Percentiles rank a stretch among this genome's conserved stretches.
These are phyloP conservation scores for Alectura lathami DNA, from an alignment of 2,113 vertebrate genomes.

Conservation along the genomic window DNA sequence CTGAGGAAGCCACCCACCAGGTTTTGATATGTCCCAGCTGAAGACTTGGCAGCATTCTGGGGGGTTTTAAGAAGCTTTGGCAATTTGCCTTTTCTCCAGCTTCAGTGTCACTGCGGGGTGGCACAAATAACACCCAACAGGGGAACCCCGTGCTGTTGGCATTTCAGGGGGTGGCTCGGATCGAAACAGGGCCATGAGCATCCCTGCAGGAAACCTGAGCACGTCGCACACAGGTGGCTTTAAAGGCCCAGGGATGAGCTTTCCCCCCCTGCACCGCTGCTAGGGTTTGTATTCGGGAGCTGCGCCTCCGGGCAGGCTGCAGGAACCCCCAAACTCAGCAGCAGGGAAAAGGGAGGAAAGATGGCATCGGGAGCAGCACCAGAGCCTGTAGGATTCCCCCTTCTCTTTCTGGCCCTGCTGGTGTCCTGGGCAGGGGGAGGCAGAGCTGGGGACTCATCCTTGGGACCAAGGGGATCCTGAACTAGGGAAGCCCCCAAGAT, in stretches of 20 bases:
- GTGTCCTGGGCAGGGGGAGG: too few species aligned
- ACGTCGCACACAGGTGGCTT: neutral
- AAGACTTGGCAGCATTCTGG: neutral
- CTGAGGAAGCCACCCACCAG: neutral
- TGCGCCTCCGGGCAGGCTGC: neutral
- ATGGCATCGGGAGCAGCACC: neutral
- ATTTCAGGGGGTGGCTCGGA: neutral
- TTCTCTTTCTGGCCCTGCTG: too few species aligned
- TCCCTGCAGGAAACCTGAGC: neutral
- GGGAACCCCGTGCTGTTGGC: rapidly evolving
- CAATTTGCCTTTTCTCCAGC: neutral
- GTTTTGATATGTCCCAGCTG: neutral
- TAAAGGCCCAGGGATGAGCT: neutral
- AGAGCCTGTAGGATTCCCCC: neutral
- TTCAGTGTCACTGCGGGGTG: neutral
- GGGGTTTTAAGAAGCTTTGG: neutral
- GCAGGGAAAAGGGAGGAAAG: neutral
- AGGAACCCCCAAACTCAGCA: neutral
- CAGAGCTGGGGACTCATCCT: neutral
- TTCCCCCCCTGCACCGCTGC: too few species aligned
- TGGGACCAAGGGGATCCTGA: neutral
- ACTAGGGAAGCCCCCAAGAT: neutral
- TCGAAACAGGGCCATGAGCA: neutral
- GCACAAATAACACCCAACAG: neutral
- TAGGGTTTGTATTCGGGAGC: rapidly evolving